Percentiles rank a stretch among this genome's conserved stretches.
Conservation (phyloP, 2,888 invertebrate genomes). For the Neocrepidodera transversa region DNA sequence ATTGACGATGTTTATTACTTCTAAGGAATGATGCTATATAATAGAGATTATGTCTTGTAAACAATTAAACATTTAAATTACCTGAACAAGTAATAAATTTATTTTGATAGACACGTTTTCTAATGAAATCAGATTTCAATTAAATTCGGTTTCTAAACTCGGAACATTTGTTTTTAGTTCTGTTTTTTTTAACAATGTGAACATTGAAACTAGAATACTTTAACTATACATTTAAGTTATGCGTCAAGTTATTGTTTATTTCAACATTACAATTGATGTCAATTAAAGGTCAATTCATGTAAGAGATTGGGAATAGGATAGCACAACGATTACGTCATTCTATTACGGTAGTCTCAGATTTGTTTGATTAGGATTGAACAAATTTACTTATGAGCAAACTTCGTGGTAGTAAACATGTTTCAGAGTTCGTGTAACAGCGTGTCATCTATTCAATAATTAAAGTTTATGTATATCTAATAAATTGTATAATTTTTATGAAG, state of each 20-base stretch:
- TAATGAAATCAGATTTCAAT: no score
- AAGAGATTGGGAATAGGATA: conserved; percentile 56
- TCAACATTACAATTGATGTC: conserved; percentile 57
- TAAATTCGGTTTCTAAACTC: no score
- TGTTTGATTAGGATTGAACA: conserved; percentile 46
- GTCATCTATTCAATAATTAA: no score
- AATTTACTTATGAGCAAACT: conserved; percentile 30
- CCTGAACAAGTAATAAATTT: background rate
- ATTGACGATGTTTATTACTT: conserved; percentile 3
- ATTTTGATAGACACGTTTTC: no score
- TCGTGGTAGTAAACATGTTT: conserved; percentile 21
- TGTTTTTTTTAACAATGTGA: no score
- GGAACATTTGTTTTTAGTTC: no score
- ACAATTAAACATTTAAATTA: background rate
- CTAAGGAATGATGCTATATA: background rate
- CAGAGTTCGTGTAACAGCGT: conserved; percentile 16
- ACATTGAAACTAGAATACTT: background rate
- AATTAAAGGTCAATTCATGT: conserved; percentile 60
- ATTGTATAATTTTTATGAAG: no score
- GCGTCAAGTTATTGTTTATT: conserved; percentile 46
- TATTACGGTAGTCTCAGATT: conserved; percentile 53
- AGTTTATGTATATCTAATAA: no score
- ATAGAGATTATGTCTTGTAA: background rate
- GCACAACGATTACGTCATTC: conserved; percentile 53
- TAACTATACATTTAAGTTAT: conserved; percentile 12